Base-by-base conservation (phyloP, 2,797 vertebrate genomes). In the Melanotaenia maccullochi region DNA sequence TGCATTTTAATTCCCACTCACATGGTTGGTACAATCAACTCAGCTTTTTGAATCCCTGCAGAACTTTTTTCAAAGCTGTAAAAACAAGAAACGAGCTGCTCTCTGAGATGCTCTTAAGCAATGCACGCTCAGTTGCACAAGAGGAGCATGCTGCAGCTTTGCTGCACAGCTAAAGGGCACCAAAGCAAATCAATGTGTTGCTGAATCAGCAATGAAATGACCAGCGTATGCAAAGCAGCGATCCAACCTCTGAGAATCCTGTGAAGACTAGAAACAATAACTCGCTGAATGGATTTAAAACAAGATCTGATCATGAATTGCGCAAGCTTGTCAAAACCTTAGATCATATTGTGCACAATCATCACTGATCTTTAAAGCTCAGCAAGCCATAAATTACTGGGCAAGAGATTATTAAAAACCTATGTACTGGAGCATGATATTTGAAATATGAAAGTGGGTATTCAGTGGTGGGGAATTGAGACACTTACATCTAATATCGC, bases 351-450 rank as follows among this genome's bases (percentile, higher is more conserved):
- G 51, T 58, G 70, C 69, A 28, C 40, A 18, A 18, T n/a, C 28
- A 38, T 72, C 59, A 8, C 2, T 16, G 6, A 51, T 83, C 62
- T 65, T 18, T 33, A 24, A 35, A 40, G 57, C 66, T 67, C 61
- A 68, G 80, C 64, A 20, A 76, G 60, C 62, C 40, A 59, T 70
- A 51, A 70, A 81, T 87, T 69, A 73, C 66, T 56, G 32, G 25
- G 71, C 56, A 81, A 78, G 24, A 9, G 70, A 44, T 80, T 73
- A 88, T 88, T 85, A 84, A 87, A 88, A 86, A 77, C 72, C 68
- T 81, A 75, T 60, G 58, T 36, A 70, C 59, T 67, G 38, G 22
- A 72, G 55, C 51, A 71, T 81, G 55, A 80, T 85, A 84, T 84
- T 75, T 68, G 24, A 65, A 49, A 81, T 55, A 40, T 36, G 36